A percentile compares a stretch with the other conserved stretches of the same genome.
Evolutionary conservation across 2,113 vertebrate genomes (phyloP).

Genomic region (Casuarius casuarius): DNA sequence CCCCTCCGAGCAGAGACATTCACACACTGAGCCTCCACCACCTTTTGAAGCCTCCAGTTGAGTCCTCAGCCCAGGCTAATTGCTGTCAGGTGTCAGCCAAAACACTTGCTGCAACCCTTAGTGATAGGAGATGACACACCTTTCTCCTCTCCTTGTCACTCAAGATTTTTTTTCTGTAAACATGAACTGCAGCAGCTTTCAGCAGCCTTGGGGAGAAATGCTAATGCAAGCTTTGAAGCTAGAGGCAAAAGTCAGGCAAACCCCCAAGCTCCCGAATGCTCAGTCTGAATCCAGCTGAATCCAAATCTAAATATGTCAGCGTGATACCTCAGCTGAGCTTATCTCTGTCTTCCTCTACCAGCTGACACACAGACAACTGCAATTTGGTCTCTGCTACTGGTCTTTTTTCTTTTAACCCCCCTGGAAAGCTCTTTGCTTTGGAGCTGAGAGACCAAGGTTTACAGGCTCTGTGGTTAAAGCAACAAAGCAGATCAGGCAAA

Average conservation of each 20-base stretch:
- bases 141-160: constrained; percentile 38
- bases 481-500: background rate
- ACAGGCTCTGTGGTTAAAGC: background rate
- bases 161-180: background rate
- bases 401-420: background rate
- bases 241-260: background rate
- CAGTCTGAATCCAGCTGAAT: background rate
- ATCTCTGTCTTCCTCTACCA: background rate
- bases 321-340: background rate
- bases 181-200: background rate
- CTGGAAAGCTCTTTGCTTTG: background rate
- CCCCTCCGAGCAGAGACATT: background rate
- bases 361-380: background rate
- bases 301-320: background rate
- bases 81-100: constrained; percentile 53
- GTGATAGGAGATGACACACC: constrained; percentile 34
- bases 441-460: background rate
- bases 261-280: background rate
- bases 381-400: background rate
- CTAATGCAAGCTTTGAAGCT: constrained; percentile 60
- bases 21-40: fast-evolving
- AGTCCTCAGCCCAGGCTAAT: constrained; percentile 50
- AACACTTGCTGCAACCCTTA: background rate
- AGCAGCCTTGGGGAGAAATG: constrained; percentile 35
- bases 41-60: constrained; percentile 54